phyloP scores from a whole-genome alignment of 2,113 vertebrate species.

The human (Homo sapiens) region GRCh38 chr5:62167001-62167500 shows the following conservation, averaged over 20 bases:
- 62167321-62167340: not conserved
- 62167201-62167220: not conserved
- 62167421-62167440: not conserved
- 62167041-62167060: not conserved
- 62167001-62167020: not conserved
- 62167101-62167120: not conserved
- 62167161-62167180: not conserved
- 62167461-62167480: not conserved
- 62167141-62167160: not conserved
- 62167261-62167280: not conserved
- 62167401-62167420: conserved; percentile 4
- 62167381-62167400: not conserved
- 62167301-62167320: not conserved
- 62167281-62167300: not conserved
- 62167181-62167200: not conserved
- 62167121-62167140: not conserved
- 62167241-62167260: not conserved
- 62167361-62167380: not conserved
- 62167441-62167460: not conserved
- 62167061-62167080: not conserved
- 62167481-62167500: accelerated
- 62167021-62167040: not conserved
- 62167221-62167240: not conserved
- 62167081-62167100: not conserved
- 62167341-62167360: not conserved